A percentile compares a stretch with the other conserved stretches of the same genome.
Conservation (phyloP, 2,113 vertebrate species). For the Aramus guarauna region DNA sequence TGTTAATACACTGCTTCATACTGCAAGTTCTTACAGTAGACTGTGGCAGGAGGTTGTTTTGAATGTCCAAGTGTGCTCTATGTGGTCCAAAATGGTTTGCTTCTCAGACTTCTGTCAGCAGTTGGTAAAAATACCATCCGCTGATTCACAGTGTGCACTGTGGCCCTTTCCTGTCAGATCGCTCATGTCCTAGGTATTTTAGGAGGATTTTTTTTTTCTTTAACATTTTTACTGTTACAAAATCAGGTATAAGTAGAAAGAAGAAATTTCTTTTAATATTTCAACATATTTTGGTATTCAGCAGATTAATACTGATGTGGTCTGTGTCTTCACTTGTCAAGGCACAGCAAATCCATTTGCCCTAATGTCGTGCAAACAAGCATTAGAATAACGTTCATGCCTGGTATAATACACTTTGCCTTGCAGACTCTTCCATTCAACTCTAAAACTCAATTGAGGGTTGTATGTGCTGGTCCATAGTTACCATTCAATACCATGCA, state of each 20-base stretch:
- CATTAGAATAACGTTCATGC: neutral
- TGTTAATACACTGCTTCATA: neutral
- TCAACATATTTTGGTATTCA: neutral
- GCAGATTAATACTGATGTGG: neutral
- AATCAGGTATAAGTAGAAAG: neutral
- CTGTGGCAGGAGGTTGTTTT: neutral
- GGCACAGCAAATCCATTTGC: neutral
- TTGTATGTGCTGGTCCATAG: neutral
- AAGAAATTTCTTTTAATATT: neutral
- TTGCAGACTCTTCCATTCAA: neutral
- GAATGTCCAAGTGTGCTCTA: neutral
- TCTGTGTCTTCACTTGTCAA: neutral
- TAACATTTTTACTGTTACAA: neutral
- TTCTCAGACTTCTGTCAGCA: neutral
- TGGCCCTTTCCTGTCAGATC: neutral
- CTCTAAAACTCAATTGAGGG: neutral
- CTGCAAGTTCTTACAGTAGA: neutral
- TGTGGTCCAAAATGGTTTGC: neutral
- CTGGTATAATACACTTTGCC: neutral
- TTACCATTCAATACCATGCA: neutral
- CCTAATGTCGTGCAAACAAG: neutral
- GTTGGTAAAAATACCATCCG: neutral
- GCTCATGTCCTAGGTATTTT: neutral
- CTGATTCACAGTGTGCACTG: neutral
- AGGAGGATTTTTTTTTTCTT: neutral